phyloP scores from a whole-genome alignment of 2,113 vertebrate genomes.

The Lepisosteus osseus region DNA sequence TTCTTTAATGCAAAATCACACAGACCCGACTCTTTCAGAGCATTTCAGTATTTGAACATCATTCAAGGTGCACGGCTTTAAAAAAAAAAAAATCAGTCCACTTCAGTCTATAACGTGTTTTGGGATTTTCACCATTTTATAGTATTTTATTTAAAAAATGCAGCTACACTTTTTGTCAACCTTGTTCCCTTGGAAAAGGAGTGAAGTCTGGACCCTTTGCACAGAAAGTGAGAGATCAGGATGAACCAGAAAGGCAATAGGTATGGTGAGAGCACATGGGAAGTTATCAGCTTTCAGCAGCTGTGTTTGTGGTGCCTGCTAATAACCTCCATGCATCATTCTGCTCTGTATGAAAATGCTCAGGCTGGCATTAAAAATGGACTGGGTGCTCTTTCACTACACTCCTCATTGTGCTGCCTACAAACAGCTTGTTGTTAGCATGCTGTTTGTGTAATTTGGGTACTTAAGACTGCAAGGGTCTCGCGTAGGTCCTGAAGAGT shows the following conservation, averaged over 20 bases:
- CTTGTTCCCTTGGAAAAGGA: no score
- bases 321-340: constrained; percentile 79
- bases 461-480: constrained; percentile 73
- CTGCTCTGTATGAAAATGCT: constrained; percentile 59
- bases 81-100: no score
- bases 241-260: background rate
- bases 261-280: constrained; percentile 23
- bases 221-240: background rate
- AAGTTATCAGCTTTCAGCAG: constrained; percentile 69
- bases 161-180: no score
- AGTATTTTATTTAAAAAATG: no score
- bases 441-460: constrained; percentile 77
- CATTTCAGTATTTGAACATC: no score
- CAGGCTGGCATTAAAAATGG: constrained; percentile 61
- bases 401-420: constrained; percentile 33
- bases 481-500: constrained; percentile 67
- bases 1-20: no score
- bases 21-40: no score
- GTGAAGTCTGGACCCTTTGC: no score
- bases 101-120: no score
- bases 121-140: no score
- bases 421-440: constrained; percentile 64
- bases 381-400: constrained; percentile 40
- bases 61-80: no score
- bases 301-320: constrained; percentile 63